Evolutionary conservation across 2,888 invertebrate species (phyloP).

Genomic region (Bhutanitis thaidina): DNA sequence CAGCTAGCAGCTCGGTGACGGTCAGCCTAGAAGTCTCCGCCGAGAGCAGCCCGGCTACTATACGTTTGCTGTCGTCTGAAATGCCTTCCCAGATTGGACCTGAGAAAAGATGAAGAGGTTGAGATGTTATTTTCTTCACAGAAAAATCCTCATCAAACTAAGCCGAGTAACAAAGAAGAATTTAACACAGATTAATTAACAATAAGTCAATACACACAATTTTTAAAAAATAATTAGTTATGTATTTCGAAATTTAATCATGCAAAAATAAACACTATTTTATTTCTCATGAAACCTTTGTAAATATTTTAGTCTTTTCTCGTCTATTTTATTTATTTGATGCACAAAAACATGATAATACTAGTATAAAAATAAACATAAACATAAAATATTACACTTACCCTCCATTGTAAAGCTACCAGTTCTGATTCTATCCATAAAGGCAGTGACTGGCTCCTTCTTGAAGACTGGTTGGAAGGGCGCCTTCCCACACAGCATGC

Average conservation of each 20-base stretch:
- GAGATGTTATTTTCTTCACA: not conserved
- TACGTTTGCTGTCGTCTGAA: conserved; percentile 86
- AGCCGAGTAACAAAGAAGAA: too few species aligned
- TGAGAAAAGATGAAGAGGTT: conserved; percentile 27
- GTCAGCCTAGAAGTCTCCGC: conserved; percentile 88
- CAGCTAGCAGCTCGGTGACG: conserved; percentile 83
- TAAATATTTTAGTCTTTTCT: too few species aligned
- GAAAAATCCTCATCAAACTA: too few species aligned
- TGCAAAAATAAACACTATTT: too few species aligned
- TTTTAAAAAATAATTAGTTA: too few species aligned
- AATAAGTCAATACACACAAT: too few species aligned
- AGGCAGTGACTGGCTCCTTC: conserved; percentile 85
- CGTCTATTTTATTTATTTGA: too few species aligned
- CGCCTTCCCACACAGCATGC: conserved; percentile 91
- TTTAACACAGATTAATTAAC: too few species aligned
- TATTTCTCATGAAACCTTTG: too few species aligned
- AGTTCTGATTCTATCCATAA: conserved; percentile 88
- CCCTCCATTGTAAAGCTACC: conserved; percentile 90
- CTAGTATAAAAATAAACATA: too few species aligned
- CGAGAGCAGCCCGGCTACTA: conserved; percentile 87
- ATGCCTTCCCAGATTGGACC: conserved; percentile 84
- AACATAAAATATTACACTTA: conserved; percentile 28
- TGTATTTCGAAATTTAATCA: too few species aligned
- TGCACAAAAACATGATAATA: too few species aligned
- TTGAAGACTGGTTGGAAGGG: conserved; percentile 88